These are phyloP conservation scores for Hypercompe scribonia DNA, from an alignment of 2,888 invertebrate genomes.

Conservation along the genomic window DNA sequence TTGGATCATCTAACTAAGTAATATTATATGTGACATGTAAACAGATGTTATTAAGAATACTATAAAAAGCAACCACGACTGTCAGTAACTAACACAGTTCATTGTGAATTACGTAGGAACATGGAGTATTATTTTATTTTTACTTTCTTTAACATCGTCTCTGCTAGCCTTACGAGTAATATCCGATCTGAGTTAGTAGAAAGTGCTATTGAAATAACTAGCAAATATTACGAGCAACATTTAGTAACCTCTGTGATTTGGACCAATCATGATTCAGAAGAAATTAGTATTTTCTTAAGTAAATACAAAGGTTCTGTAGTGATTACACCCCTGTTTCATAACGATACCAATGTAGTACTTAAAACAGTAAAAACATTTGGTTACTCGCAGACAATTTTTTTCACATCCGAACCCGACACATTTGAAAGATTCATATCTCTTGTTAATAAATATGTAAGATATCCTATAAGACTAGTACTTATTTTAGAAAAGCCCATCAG, in stretches of 20 bases:
- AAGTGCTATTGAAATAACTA: slow-evolving; percentile 55
- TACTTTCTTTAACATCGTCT: slow-evolving; percentile 12
- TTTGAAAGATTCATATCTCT: slow-evolving; percentile 53
- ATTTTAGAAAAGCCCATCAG: slow-evolving; percentile 49
- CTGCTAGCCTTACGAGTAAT: slow-evolving; percentile 6
- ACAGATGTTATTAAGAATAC: neutral
- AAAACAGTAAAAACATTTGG: slow-evolving; percentile 40
- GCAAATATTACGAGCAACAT: slow-evolving; percentile 51
- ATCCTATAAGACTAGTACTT: slow-evolving; percentile 59
- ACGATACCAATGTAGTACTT: slow-evolving; percentile 31
- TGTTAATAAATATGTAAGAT: slow-evolving; percentile 50
- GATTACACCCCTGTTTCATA: slow-evolving; percentile 42
- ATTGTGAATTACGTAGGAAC: neutral
- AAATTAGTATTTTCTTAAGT: slow-evolving; percentile 53
- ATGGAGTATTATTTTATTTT: slow-evolving; percentile 20
- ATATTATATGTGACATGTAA: neutral
- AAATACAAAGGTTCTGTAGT: slow-evolving; percentile 54
- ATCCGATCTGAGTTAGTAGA: slow-evolving; percentile 41
- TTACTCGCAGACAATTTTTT: slow-evolving; percentile 63
- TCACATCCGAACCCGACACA: slow-evolving; percentile 54
- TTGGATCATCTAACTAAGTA: neutral
- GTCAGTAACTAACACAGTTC: neutral
- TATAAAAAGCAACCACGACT: neutral
- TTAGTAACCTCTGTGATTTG: slow-evolving; percentile 59
- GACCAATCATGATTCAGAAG: slow-evolving; percentile 43